Percentiles rank a stretch among this genome's conserved stretches.
Conservation (phyloP, 2,888 invertebrate species). For the Watsonalla binaria region DNA sequence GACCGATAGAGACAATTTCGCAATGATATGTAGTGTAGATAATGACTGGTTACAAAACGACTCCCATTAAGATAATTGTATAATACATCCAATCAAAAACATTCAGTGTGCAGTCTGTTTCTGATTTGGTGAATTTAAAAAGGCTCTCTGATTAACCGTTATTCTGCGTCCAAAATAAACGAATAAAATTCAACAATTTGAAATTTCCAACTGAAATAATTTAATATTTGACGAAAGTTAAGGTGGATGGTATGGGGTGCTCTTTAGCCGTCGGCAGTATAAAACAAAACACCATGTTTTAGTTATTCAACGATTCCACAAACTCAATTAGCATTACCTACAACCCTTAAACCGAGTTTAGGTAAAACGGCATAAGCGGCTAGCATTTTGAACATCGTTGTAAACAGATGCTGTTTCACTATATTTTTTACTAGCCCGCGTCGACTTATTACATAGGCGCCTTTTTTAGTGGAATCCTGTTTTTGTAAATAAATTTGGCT, state of each 20-base stretch:
- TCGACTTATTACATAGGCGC: neutral
- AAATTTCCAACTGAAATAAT: conserved; percentile 24
- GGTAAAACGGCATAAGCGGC: conserved; percentile 32
- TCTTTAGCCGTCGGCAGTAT: conserved; percentile 48
- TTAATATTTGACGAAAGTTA: conserved; percentile 46
- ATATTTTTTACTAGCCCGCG: neutral
- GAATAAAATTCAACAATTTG: conserved; percentile 21
- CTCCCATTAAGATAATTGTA: neutral
- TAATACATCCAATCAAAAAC: conserved; percentile 15
- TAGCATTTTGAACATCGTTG: conserved; percentile 12
- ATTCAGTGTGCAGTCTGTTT: conserved; percentile 4
- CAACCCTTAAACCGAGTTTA: conserved; percentile 47
- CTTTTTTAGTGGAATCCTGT: too few species aligned
- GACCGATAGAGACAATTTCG: too few species aligned
- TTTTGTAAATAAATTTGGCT: too few species aligned
- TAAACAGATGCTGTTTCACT: conserved; percentile 3
- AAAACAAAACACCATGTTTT: conserved; percentile 57
- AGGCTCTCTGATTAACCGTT: conserved; percentile 9
- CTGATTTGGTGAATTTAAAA: conserved; percentile 5
- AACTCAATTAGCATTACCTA: conserved; percentile 59
- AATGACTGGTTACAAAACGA: too few species aligned
- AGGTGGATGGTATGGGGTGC: conserved; percentile 21
- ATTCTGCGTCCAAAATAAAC: conserved; percentile 10
- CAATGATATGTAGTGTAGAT: too few species aligned
- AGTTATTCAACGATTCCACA: conserved; percentile 55